A percentile compares a stretch with the other conserved stretches of the same genome.
phyloP scores from a whole-genome alignment of 2,797 vertebrate genomes.

The Cheirogaleus major region DNA sequence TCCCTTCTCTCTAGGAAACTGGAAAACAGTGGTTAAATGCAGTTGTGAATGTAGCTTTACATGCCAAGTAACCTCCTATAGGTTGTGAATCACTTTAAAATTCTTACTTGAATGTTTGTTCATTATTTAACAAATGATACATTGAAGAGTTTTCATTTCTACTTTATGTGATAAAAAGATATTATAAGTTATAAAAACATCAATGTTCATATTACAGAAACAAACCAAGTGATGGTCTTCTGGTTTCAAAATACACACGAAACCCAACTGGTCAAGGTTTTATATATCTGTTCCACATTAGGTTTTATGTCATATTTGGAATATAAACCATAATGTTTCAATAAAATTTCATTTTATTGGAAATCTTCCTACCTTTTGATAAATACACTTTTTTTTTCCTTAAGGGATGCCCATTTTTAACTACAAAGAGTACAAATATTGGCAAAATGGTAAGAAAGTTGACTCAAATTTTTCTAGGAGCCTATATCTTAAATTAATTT shows the following conservation, averaged over 20 bases:
- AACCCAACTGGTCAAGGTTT: constrained; percentile 38
- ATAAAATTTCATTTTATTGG: constrained; percentile 45
- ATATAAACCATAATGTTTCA: constrained; percentile 45
- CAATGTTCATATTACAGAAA: background rate
- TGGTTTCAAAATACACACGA: constrained; percentile 14
- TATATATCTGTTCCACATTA: constrained; percentile 43
- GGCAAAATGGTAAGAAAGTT: background rate
- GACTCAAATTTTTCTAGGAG: constrained; percentile 7
- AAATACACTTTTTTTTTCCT: background rate
- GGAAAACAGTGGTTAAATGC: background rate
- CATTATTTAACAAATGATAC: background rate
- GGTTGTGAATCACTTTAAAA: constrained; percentile 15
- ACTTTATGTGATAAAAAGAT: constrained; percentile 29
- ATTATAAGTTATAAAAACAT: constrained; percentile 29
- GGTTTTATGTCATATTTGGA: constrained; percentile 32
- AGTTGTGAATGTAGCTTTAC: background rate
- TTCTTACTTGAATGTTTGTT: constrained; percentile 3
- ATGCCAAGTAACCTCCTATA: background rate
- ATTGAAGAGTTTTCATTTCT: constrained; percentile 28
- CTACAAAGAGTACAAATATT: background rate
- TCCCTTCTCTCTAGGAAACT: background rate
- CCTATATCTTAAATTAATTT: background rate
- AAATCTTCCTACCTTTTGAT: constrained; percentile 3
- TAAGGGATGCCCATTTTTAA: constrained; percentile 41
- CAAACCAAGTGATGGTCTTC: background rate